Evolutionary conservation across 64 coral and sea anemone genomes (phyloP).

Genomic region (Exaiptasia diaphana): DNA sequence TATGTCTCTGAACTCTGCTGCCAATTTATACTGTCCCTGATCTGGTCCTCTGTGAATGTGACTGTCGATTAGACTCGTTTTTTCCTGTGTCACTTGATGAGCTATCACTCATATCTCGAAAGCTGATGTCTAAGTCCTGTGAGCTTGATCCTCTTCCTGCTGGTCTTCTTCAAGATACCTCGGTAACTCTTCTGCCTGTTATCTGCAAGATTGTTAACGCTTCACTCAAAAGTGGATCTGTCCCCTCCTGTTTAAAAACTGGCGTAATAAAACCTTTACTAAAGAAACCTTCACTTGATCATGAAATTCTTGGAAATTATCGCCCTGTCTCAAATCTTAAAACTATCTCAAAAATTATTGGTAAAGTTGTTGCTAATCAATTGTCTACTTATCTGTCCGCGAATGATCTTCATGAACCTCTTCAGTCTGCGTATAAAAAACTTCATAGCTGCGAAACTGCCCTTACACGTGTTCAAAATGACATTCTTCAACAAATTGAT

Average conservation of each 20-base stretch:
- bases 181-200: neutral
- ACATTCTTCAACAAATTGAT: conserved; percentile 42
- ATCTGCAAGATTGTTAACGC: conserved; percentile 12
- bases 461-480: conserved; percentile 3
- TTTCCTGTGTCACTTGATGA: neutral
- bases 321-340: conserved; percentile 2
- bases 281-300: conserved; percentile 16
- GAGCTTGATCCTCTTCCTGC: conserved; percentile 16
- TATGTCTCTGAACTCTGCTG: neutral
- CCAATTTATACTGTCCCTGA: neutral
- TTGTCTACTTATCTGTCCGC: neutral
- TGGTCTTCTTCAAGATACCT: neutral
- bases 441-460: conserved; percentile 17
- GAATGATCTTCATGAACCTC: neutral
- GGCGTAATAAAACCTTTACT: conserved; percentile 3
- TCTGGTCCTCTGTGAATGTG: neutral
- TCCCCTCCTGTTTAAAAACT: conserved; percentile 10
- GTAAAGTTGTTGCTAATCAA: neutral
- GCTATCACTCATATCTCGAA: neutral
- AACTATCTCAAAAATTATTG: too few species aligned
- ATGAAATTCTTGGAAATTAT: too few species aligned
- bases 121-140: conserved; percentile 14
- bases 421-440: conserved; percentile 14
- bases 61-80: neutral
- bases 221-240: conserved; percentile 1